Percentiles rank a stretch among this genome's conserved stretches.
Conservation (phyloP, 2,888 invertebrate species). For the Boloria euphrosyne region DNA sequence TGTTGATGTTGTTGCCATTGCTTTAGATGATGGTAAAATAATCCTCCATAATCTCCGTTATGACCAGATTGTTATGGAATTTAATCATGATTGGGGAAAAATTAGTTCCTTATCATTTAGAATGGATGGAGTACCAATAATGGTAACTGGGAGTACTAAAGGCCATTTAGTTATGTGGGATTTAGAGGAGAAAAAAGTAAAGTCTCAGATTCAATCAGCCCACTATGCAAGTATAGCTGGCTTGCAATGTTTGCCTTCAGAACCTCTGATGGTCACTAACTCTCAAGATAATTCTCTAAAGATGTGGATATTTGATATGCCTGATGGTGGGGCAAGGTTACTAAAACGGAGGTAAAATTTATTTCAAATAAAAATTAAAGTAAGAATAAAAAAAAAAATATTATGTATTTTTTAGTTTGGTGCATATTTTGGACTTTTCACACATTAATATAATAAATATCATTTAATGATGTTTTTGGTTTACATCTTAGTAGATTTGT, state of each 20-base stretch:
- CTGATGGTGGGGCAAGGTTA: conserved; percentile 94
- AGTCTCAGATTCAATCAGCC: conserved; percentile 90
- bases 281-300: conserved; percentile 97
- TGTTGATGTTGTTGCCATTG: conserved; percentile 94
- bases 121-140: conserved; percentile 91
- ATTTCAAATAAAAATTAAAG: too few species aligned
- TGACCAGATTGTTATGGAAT: conserved; percentile 91
- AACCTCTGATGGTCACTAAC: conserved; percentile 94
- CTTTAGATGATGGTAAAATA: conserved; percentile 91
- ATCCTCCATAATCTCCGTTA: conserved; percentile 93
- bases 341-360: conserved; percentile 84
- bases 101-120: conserved; percentile 93
- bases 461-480: not conserved
- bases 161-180: conserved; percentile 98
- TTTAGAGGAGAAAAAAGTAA: conserved; percentile 89
- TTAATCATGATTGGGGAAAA: conserved; percentile 95
- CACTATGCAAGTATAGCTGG: conserved; percentile 91
- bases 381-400: too few species aligned
- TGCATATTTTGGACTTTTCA: too few species aligned
- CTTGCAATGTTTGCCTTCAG: conserved; percentile 91
- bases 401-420: too few species aligned
- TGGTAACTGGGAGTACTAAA: conserved; percentile 90
- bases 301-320: conserved; percentile 94
- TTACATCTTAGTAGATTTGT: not conserved
- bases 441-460: too few species aligned